Evolutionary conservation across 2,113 vertebrate species (phyloP), one percentile per base, ranked within the genome.

Genomic region (Gallinago undulata): DNA sequence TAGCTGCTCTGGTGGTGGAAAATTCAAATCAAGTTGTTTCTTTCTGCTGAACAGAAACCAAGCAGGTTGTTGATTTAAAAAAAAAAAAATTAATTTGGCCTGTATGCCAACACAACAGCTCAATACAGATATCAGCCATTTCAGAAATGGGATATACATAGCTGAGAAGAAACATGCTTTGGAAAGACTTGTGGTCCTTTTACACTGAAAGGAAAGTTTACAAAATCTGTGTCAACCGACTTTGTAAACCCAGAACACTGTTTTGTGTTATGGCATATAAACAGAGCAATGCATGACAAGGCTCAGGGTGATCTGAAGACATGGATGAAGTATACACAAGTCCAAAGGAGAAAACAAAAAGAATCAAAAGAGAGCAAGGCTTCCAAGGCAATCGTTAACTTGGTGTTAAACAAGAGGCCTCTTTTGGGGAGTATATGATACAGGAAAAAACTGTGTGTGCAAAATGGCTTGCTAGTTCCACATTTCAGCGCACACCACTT

Each of bases 401-500:
- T 82, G 7, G 3, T 50, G 11, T 55, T 75, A 69, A 78, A 67
- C 14, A 41, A 68, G 24, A 82, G 53, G n/a, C 30, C 12, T 76
- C 10, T 51, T 73, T n/a, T 7, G 27, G 21, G 43, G 6, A 66
- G 2, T 43, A 76, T 13, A 33, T 18, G 50, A 55, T 21, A 53
- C 13, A 56, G 13, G 25, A 16, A 53, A 85, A 93, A 93, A 17
- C 10, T 1, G 0, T 31, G 8, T 24, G 3, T 48, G 21, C 19
- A 83, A 81, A 82, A 67, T 19, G 19, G 3, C 7, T 85, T 84
- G 11, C 35, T 43, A 37, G 9, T 53, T 85, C 24, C 35, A 72
- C 45, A 60, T 51, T 72, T 68, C 3, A 3, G 35, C 48, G 16
- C 22, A 45, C 0, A 0, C 2, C 11, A 33, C 1, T 70, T 77